Evolutionary conservation across 2,888 invertebrate genomes (phyloP).

Genomic region (Ophion costatus): DNA sequence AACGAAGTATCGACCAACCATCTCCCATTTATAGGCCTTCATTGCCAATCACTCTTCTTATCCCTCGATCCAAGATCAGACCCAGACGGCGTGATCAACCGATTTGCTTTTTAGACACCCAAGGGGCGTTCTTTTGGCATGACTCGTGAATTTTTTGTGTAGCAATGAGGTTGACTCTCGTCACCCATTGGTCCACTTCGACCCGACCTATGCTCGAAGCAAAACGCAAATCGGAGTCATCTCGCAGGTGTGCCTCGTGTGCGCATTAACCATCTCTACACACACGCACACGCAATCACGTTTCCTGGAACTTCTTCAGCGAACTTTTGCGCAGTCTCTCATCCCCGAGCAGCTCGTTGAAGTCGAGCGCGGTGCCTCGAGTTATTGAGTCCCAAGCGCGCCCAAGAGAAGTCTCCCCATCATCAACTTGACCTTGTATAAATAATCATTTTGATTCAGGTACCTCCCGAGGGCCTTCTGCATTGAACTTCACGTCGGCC

Average conservation of each 20-base stretch:
- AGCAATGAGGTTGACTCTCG: constrained; percentile 17
- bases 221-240: constrained; percentile 36
- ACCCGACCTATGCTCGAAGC: constrained; percentile 37
- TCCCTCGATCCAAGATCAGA: not conserved
- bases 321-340: constrained; percentile 24
- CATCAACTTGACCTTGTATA: constrained; percentile 51
- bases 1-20: not conserved
- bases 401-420: constrained; percentile 27
- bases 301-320: constrained; percentile 53
- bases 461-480: constrained; percentile 13
- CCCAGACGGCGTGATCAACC: not conserved
- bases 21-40: no score
- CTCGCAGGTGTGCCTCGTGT: constrained; percentile 63
- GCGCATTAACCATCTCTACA: constrained; percentile 10
- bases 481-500: constrained; percentile 29
- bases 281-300: constrained; percentile 23
- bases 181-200: constrained; percentile 30
- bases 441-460: constrained; percentile 43
- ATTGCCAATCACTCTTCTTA: not conserved
- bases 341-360: constrained; percentile 32
- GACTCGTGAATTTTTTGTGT: constrained; percentile 21
- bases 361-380: constrained; percentile 26
- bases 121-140: not conserved
- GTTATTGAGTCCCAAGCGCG: constrained; percentile 29
- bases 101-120: not conserved